Conservation (phyloP, 2,888 invertebrate species). For the Melangyna quadrimaculata region DNA sequence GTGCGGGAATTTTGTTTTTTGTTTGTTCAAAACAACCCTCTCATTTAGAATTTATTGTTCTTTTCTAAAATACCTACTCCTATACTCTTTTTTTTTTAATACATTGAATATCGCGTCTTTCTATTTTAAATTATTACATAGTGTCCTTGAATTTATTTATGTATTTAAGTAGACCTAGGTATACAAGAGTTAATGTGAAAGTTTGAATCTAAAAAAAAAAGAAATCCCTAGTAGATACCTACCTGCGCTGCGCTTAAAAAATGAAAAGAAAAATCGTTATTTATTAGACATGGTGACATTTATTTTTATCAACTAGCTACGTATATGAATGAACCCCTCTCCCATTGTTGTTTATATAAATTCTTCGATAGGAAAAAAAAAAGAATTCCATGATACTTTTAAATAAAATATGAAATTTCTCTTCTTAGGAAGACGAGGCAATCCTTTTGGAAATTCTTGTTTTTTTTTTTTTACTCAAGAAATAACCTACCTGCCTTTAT, state of each 20-base stretch:
- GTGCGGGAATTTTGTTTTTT: neutral
- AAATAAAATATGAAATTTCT: conserved; percentile 14
- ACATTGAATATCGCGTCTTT: conserved; percentile 13
- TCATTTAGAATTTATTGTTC: conserved; percentile 8
- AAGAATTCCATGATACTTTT: conserved; percentile 5
- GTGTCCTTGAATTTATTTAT: conserved; percentile 59
- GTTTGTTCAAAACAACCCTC: conserved; percentile 37
- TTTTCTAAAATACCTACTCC: neutral
- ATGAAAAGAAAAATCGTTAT: conserved; percentile 40
- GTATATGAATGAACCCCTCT: conserved; percentile 45
- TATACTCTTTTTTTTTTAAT: neutral
- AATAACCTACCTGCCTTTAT: conserved; percentile 26
- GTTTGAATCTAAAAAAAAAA: conserved; percentile 23
- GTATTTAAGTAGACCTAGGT: neutral
- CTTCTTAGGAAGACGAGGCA: conserved; percentile 12
- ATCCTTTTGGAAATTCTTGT: conserved; percentile 46
- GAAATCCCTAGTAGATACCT: conserved; percentile 39
- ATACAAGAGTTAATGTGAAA: conserved; percentile 32
- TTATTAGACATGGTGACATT: conserved; percentile 47
- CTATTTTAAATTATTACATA: conserved; percentile 32
- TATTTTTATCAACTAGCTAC: conserved; percentile 5
- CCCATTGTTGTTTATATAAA: conserved; percentile 12
- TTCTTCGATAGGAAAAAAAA: conserved; percentile 9
- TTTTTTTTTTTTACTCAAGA: neutral
- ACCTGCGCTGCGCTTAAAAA: conserved; percentile 52